Evolutionary conservation across 2,888 invertebrate species (phyloP).

Genomic region (Plusia festucae): DNA sequence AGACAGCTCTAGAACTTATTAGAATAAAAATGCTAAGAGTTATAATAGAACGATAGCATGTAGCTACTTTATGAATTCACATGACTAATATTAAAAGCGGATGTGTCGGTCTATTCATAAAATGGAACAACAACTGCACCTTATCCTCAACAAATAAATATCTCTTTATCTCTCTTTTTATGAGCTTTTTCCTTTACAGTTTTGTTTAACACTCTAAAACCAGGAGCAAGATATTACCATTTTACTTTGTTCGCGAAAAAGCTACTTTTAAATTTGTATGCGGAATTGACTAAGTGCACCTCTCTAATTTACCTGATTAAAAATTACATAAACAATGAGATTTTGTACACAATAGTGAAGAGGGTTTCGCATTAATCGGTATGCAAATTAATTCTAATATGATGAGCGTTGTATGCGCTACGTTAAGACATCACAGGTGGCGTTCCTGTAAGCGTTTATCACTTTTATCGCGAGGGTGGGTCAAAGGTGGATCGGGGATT

Average conservation of each 20-base stretch:
- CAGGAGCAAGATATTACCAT: neutral
- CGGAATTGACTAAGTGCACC: slow-evolving; percentile 45
- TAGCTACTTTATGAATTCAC: neutral
- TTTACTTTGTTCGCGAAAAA: slow-evolving; percentile 11
- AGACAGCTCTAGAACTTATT: neutral
- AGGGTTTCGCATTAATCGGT: slow-evolving; percentile 75
- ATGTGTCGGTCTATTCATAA: slow-evolving; percentile 5
- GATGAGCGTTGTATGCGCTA: slow-evolving; percentile 78
- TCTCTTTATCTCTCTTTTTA: slow-evolving; percentile 2
- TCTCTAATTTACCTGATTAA: slow-evolving; percentile 55
- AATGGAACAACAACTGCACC: slow-evolving; percentile 3
- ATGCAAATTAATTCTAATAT: slow-evolving; percentile 84
- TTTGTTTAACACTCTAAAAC: neutral
- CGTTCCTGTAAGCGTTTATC: slow-evolving; percentile 64
- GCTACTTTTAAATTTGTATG: slow-evolving; percentile 9
- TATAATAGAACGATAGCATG: neutral
- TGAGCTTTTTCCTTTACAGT: slow-evolving; percentile 2
- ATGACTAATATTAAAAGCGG: neutral
- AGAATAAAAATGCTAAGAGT: neutral
- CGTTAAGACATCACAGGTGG: slow-evolving; percentile 71
- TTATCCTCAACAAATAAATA: slow-evolving; percentile 5
- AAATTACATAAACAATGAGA: slow-evolving; percentile 60
- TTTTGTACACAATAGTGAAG: slow-evolving; percentile 79
- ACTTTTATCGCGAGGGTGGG: slow-evolving; percentile 52
- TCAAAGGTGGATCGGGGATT: slow-evolving; percentile 55